Conservation (phyloP, 1,140 invertebrate species). For the Pollicipes pollicipes region DNA sequence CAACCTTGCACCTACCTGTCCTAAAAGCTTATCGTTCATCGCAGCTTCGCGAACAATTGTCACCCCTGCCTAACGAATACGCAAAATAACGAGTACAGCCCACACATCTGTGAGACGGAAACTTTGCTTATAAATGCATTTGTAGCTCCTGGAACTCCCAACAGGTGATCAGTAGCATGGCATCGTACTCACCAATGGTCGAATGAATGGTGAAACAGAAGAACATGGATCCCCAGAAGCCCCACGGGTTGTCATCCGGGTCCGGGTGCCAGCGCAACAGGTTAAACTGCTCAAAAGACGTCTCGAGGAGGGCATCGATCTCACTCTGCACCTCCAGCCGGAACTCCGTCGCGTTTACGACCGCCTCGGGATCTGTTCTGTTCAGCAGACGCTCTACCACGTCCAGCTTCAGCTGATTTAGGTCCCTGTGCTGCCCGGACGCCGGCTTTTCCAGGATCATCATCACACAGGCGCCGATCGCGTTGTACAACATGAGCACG, state of each 20-base stretch:
- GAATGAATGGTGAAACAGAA: constrained; percentile 82
- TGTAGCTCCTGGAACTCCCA: no score
- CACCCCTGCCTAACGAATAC: no score
- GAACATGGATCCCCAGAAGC: constrained; percentile 75
- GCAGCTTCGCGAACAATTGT: no score
- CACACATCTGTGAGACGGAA: no score
- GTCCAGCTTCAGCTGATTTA: constrained; percentile 14
- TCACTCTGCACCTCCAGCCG: background rate
- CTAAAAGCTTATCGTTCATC: no score
- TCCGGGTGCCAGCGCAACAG: constrained; percentile 19
- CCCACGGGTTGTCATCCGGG: constrained; percentile 40
- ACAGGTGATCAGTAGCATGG: no score
- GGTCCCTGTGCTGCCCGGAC: constrained; percentile 12
- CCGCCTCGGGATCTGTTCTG: background rate
- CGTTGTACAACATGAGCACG: constrained; percentile 53
- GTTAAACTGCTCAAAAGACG: constrained; percentile 38
- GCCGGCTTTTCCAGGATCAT: constrained; percentile 40
- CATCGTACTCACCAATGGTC: constrained; percentile 81
- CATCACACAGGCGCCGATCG: constrained; percentile 58
- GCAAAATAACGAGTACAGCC: no score
- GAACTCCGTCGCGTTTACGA: constrained; percentile 1
- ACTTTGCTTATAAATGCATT: no score
- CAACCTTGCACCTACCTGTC: no score
- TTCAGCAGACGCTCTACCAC: constrained; percentile 12
- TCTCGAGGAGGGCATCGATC: constrained; percentile 20